These are phyloP conservation scores for Plumapathes pennacea DNA, from an alignment of 92 coral and sea anemone genomes.

Conservation along the genomic window DNA sequence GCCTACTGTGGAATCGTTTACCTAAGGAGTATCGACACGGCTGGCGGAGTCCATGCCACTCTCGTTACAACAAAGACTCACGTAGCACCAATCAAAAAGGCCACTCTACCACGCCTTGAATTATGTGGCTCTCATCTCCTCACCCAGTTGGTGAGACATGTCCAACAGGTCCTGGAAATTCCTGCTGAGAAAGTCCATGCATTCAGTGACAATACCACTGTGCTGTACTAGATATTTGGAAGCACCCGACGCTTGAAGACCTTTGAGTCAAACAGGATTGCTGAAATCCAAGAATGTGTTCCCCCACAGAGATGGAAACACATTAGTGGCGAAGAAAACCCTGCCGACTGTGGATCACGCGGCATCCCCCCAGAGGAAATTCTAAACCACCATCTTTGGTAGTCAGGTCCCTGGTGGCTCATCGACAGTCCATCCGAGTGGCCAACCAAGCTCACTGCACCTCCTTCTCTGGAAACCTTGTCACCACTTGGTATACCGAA, in stretches of 20 bases:
- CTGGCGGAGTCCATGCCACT: too few species aligned
- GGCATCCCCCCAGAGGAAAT: slow-evolving; percentile 19
- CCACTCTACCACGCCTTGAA: neutral
- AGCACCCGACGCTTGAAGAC: slow-evolving; percentile 18
- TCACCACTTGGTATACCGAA: neutral
- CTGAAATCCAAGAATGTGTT: slow-evolving; percentile 41
- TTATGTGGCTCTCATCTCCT: slow-evolving; percentile 2
- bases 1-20: slow-evolving; percentile 4
- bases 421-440: neutral
- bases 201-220: slow-evolving; percentile 10
- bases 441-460: slow-evolving; percentile 4
- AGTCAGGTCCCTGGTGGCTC: slow-evolving; percentile 28
- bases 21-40: neutral
- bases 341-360: slow-evolving; percentile 40
- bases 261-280: slow-evolving; percentile 35
- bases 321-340: slow-evolving; percentile 24
- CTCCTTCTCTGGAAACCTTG: slow-evolving; percentile 17
- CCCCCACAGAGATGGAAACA: slow-evolving; percentile 31
- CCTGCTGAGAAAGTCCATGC: too few species aligned
- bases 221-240: slow-evolving; percentile 22
- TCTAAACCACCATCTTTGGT: slow-evolving; percentile 20
- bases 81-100: slow-evolving; percentile 4
- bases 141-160: neutral
- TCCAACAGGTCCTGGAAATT: too few species aligned
- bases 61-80: neutral